Percentiles rank a stretch among this genome's conserved stretches.
phyloP scores from a whole-genome alignment of 30 jellyfish, hydroid and myxozoan species.

The Cassiopea andromeda region DNA sequence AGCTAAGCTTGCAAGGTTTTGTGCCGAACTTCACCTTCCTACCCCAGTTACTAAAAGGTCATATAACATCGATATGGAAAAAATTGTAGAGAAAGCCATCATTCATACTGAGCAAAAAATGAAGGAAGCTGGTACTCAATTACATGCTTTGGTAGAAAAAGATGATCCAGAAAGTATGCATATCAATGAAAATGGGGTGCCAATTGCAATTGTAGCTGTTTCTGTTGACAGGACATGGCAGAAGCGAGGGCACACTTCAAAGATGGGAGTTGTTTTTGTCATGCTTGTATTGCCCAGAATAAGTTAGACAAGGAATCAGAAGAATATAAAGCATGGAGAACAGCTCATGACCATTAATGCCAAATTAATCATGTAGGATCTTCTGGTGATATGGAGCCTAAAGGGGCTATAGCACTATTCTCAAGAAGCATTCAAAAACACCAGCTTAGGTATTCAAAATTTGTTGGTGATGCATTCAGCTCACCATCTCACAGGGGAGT shows the following conservation, averaged over 20 bases:
- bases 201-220: slow-evolving; percentile 25
- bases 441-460: neutral
- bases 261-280: slow-evolving; percentile 46
- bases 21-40: slow-evolving; percentile 26
- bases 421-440: neutral
- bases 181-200: slow-evolving; percentile 13
- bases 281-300: slow-evolving; percentile 14
- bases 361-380: slow-evolving; percentile 26
- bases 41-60: slow-evolving; percentile 40
- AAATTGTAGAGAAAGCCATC: neutral
- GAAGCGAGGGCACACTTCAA: slow-evolving; percentile 58
- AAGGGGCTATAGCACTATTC: slow-evolving; percentile 19
- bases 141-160: neutral
- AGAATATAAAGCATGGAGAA: neutral
- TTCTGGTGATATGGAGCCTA: slow-evolving; percentile 18
- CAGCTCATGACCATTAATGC: neutral
- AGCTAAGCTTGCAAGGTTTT: slow-evolving; percentile 14
- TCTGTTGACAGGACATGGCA: slow-evolving; percentile 52
- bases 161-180: slow-evolving; percentile 7
- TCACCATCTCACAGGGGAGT: neutral
- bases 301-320: slow-evolving; percentile 26
- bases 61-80: slow-evolving; percentile 15
- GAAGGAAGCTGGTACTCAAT: slow-evolving; percentile 24
- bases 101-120: slow-evolving; percentile 15
- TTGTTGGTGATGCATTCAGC: slow-evolving; percentile 42